Evolutionary conservation across 2,888 invertebrate species (phyloP).

Genomic region (Apocheima hispidaria): DNA sequence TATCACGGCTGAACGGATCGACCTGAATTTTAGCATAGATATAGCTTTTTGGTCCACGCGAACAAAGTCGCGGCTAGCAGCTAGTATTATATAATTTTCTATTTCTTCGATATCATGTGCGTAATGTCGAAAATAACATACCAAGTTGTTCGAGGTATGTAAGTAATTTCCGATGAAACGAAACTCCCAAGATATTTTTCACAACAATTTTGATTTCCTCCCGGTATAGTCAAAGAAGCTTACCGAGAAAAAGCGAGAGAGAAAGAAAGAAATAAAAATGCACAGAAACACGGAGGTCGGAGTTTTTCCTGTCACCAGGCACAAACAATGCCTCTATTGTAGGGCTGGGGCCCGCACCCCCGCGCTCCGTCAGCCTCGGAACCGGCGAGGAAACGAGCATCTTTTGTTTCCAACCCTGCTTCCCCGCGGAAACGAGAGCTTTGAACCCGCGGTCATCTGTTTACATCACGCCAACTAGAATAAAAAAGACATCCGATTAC

Average conservation of each 20-base stretch:
- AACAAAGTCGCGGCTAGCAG: too few species aligned
- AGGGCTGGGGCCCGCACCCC: conserved; percentile 56
- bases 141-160: not conserved
- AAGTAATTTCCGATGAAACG: conserved; percentile 29
- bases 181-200: conserved; percentile 60
- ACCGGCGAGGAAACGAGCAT: conserved; percentile 82
- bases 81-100: conserved; percentile 2
- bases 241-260: conserved; percentile 68
- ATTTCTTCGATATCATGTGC: conserved; percentile 12
- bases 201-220: conserved; percentile 79
- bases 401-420: conserved; percentile 80
- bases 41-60: too few species aligned
- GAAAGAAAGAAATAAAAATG: conserved; percentile 82
- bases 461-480: conserved; percentile 75
- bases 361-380: conserved; percentile 55
- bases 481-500: conserved; percentile 70
- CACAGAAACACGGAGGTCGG: conserved; percentile 85
- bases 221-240: conserved; percentile 76
- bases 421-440: conserved; percentile 75
- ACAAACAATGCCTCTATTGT: conserved; percentile 85
- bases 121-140: too few species aligned
- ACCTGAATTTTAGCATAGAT: too few species aligned
- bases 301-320: conserved; percentile 86
- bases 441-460: conserved; percentile 83
- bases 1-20: too few species aligned